Base-by-base conservation (phyloP, 2,888 invertebrate species). In the Sphaerophoria rueppellii region DNA sequence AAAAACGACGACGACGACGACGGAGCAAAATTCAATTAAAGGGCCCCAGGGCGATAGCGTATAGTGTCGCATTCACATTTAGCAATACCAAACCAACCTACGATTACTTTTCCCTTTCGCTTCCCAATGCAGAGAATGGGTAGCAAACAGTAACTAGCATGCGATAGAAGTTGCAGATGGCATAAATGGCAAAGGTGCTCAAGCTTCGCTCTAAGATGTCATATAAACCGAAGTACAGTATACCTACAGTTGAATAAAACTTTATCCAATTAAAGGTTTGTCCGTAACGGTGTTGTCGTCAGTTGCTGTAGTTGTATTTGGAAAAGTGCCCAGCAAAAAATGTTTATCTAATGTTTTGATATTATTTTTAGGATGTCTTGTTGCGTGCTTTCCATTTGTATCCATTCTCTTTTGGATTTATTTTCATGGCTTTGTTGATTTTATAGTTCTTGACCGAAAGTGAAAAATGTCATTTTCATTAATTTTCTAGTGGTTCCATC, bases 1-100 rank as follows among this genome's bases (percentile, higher is more conserved):
- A 24, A 24, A 1, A 24, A 2, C n/a, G 67, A 24, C 24, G 2
- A 2, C n/a, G 67, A 52, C 63, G 63, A 65, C 65, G 48, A 65
- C 37, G 65, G 58, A 40, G 70, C 34, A 57, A 83, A 83, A 83
- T 79, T 75, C 82, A 79, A 83, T 83, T 83, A 83, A 79, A 79
- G 82, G 74, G 79, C 67, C 61, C 55, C 32, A 69, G 82, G 78
- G 78, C 54, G 61, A 82, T 77, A 82, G 67, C 78, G 78, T 82
- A 82, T 77, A 82, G 67, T 82, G 78, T 82, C 82, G 82, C 78
- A 63, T 69, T 78, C 69, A 61, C 67, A 54, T 54, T 40, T 24
- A 16, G 24, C 24, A 2, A 24, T 24, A 16, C 52, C 14, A 65
- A 5, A 16, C 52, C 14, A 65, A 5, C 9, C 11, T 14, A 7